Conservation (phyloP, 1,140 invertebrate genomes). For the Hylaeus anthracinus region DNA sequence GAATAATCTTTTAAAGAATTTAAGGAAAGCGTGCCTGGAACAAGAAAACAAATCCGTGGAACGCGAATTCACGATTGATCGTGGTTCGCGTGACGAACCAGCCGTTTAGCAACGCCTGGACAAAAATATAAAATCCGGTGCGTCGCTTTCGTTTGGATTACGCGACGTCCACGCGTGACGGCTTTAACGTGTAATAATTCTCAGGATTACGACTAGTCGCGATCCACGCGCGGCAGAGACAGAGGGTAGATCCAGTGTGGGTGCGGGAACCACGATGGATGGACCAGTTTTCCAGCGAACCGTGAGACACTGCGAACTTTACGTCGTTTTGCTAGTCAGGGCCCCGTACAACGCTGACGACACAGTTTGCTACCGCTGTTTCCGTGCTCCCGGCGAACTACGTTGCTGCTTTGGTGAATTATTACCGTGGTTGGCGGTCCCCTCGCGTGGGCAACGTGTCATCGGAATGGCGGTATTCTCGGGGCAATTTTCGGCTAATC, state of each 20-base stretch:
- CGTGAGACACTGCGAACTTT: constrained; percentile 29
- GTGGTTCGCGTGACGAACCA: background rate
- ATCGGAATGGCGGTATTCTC: background rate
- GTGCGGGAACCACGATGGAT: constrained; percentile 10
- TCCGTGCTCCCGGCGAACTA: background rate
- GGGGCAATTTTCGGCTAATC: background rate
- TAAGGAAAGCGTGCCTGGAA: background rate
- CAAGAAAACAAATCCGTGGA: background rate
- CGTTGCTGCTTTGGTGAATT: constrained; percentile 21
- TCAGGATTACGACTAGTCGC: constrained; percentile 27
- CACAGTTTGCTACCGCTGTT: constrained; percentile 29
- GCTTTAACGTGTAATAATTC: constrained; percentile 31
- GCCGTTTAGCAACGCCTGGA: background rate
- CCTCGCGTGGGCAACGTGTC: background rate
- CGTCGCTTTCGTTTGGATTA: constrained; percentile 7
- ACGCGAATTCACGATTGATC: background rate
- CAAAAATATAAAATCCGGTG: background rate
- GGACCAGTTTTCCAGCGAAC: constrained; percentile 36
- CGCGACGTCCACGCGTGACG: background rate
- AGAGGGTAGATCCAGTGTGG: background rate
- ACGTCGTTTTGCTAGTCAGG: constrained; percentile 24
- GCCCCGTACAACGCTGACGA: constrained; percentile 29
- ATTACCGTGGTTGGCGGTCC: constrained; percentile 6
- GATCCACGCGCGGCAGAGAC: background rate
- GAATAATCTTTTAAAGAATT: no score